Percentiles rank a stretch among this genome's conserved stretches.
These are phyloP conservation scores for Andrena bicolor DNA, from an alignment of 2,888 invertebrate species.

Conservation along the genomic window DNA sequence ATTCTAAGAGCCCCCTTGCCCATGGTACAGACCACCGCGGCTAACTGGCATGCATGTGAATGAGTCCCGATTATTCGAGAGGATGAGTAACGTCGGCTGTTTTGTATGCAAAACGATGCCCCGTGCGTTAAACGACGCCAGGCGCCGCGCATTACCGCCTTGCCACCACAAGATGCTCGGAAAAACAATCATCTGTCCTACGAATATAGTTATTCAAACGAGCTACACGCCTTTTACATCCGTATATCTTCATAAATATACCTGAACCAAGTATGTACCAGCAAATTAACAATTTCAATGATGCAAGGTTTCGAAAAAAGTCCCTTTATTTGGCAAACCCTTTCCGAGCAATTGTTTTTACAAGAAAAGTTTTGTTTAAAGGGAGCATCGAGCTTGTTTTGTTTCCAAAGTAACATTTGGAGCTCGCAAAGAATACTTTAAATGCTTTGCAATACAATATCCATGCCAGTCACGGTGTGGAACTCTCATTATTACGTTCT, in stretches of 20 bases:
- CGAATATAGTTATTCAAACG: constrained; percentile 27
- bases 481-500: neutral
- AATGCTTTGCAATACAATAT: too few relatives aligned
- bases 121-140: constrained; percentile 52
- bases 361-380: too few relatives aligned
- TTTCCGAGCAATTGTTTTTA: too few relatives aligned
- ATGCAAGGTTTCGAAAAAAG: too few relatives aligned
- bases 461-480: neutral
- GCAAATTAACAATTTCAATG: too few relatives aligned
- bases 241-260: neutral
- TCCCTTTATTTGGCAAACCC: too few relatives aligned
- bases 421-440: too few relatives aligned
- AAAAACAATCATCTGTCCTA: constrained; percentile 38
- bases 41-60: constrained; percentile 67
- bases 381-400: too few relatives aligned
- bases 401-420: too few relatives aligned
- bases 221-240: neutral
- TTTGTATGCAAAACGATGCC: constrained; percentile 73
- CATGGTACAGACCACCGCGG: constrained; percentile 31
- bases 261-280: neutral
- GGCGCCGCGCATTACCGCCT: constrained; percentile 45
- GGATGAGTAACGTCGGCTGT: constrained; percentile 70
- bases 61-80: constrained; percentile 72
- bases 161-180: constrained; percentile 22
- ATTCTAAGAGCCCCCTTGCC: constrained; percentile 32